Evolutionary conservation across 2,888 invertebrate genomes (phyloP), one percentile per base, ranked within the genome.

Genomic region (Nemotelus pantherinus): DNA sequence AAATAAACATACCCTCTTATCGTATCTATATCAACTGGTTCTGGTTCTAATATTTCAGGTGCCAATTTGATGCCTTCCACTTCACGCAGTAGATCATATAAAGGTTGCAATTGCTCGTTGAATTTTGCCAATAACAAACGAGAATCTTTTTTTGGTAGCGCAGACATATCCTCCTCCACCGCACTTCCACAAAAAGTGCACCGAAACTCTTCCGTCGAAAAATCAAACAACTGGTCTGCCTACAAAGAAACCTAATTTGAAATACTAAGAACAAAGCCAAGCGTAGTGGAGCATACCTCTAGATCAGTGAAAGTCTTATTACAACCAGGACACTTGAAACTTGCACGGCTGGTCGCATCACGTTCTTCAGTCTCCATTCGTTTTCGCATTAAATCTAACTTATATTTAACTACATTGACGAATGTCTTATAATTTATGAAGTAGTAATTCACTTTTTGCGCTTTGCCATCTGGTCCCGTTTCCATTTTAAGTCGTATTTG

Each of bases 351-450:
- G 0, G 97, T 98, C 0, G 96, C 96, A 87, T 98, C 96, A 71
- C 97, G 89, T 85, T 98, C 98, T 85, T 97, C 97, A 0, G 95
- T 96, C 87, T 98, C 98, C 91, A 99, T 93, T 82, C 97, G 93
- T 84, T 97, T 95, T 78, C 97, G 91, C 94, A 98, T 97, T 84
- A 97, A 90, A 88, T 98, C 98, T 84, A 99, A 88, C 88, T 98
- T 98, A 88, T 98, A 99, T 87, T 98, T 98, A 0, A 98, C 95
- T 10, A 98, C 97, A 89, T 98, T 98, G 3, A 98, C 98, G 88
- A 98, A 98, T 57, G 94, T 94, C 89, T 96, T 96, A 87, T 98
- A 98, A 88, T 98, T 98, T 82, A 98, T 98, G 85, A 96, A 98
- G 87, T 98, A 98, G 87, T 97, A 98, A 87, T 97, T 98, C 41